Evolutionary conservation across 2,888 invertebrate species (phyloP).

Genomic region (Agonopterix subpropinquella): DNA sequence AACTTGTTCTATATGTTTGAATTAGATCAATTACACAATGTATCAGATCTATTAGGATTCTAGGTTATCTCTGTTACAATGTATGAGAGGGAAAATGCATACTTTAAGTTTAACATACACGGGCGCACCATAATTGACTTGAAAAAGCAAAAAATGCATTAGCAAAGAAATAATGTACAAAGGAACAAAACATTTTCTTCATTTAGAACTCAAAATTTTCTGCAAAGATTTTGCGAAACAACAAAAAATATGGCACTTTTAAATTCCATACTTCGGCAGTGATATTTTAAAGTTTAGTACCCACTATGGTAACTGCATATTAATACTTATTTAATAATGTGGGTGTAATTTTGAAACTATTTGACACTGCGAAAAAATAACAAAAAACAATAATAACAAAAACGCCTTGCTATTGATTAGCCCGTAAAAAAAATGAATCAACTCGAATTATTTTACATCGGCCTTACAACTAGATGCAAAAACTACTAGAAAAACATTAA

Average conservation of each 20-base stretch:
- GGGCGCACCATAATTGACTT: conserved; percentile 71
- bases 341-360: too few relatives aligned
- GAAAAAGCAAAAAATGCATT: conserved; percentile 36
- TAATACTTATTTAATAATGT: conserved; percentile 1
- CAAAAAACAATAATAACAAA: too few relatives aligned
- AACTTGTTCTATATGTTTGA: too few relatives aligned
- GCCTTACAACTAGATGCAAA: too few relatives aligned
- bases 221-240: conserved; percentile 4
- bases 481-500: too few relatives aligned
- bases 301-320: conserved; percentile 28
- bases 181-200: conserved; percentile 2
- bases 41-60: too few relatives aligned
- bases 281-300: conserved; percentile 12
- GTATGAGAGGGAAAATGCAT: conserved; percentile 18
- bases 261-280: conserved; percentile 17
- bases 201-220: too few relatives aligned
- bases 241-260: conserved; percentile 26
- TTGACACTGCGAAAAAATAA: too few relatives aligned
- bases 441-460: too few relatives aligned
- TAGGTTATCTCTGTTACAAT: conserved; percentile 19
- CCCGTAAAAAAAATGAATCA: too few relatives aligned
- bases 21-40: too few relatives aligned
- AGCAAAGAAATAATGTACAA: conserved; percentile 13
- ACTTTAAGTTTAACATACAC: conserved; percentile 33
- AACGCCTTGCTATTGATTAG: too few relatives aligned